Conservation (phyloP, 2,113 vertebrate genomes). For the Grammomys surdaster region DNA sequence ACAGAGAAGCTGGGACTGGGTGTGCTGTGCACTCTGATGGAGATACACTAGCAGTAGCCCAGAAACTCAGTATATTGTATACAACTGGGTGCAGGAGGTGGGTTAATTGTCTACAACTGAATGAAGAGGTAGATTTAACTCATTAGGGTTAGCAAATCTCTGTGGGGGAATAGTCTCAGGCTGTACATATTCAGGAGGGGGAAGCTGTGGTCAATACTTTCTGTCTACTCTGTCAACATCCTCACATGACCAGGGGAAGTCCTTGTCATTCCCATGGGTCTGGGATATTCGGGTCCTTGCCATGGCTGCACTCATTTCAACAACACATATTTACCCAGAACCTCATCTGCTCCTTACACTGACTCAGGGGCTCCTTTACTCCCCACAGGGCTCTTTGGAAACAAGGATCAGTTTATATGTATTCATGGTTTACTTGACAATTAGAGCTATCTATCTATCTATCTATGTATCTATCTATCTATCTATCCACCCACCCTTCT, state of each 20-base stretch:
- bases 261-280: not conserved
- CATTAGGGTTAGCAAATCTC: not conserved
- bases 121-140: not conserved
- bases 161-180: not conserved
- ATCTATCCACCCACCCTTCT: not conserved
- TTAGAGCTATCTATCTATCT: not conserved
- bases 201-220: not conserved
- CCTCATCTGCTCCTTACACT: not conserved
- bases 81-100: not conserved
- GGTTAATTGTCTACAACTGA: not conserved
- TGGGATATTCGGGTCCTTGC: not conserved
- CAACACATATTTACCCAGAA: not conserved
- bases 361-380: not conserved
- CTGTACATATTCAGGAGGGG: not conserved
- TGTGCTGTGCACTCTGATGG: not conserved
- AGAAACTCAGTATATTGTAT: not conserved
- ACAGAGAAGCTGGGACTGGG: not conserved
- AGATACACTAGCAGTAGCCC: not conserved
- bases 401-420: not conserved
- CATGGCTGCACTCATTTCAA: not conserved
- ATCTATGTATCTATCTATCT: not conserved
- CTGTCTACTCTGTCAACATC: not conserved
- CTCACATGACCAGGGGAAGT: not conserved
- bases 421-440: not conserved
- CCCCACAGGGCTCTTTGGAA: not conserved